Conservation (phyloP, 1,140 invertebrate species). For the Kradibia gibbosae region DNA sequence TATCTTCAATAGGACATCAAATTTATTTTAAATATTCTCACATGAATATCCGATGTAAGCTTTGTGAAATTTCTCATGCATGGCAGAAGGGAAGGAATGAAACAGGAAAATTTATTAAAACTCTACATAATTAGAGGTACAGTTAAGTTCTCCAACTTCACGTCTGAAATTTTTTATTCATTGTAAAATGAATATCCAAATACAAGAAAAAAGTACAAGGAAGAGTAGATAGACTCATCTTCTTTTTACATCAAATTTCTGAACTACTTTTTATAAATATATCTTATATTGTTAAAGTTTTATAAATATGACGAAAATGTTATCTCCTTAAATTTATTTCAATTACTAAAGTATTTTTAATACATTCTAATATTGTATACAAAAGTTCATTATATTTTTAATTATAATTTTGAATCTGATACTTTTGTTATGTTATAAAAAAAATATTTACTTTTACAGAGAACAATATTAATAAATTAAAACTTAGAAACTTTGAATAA, state of each 20-base stretch:
- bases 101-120: constrained; percentile 9
- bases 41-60: not conserved
- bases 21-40: constrained; percentile 1
- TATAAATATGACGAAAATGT: too few relatives aligned
- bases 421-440: too few relatives aligned
- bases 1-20: too few relatives aligned
- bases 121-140: not conserved
- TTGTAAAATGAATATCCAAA: not conserved
- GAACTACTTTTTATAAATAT: not conserved
- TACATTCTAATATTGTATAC: too few relatives aligned
- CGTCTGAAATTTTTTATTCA: not conserved
- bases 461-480: too few relatives aligned
- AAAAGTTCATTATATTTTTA: too few relatives aligned
- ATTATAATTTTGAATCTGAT: too few relatives aligned
- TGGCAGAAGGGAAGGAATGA: not conserved
- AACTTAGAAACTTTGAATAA: too few relatives aligned
- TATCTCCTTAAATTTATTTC: too few relatives aligned
- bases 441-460: too few relatives aligned
- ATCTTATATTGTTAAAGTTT: not conserved
- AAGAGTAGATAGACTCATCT: not conserved
- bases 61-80: not conserved
- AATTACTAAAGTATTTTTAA: too few relatives aligned
- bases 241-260: not conserved
- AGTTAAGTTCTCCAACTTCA: not conserved
- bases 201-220: not conserved